These are phyloP conservation scores for Heliothis peltigera DNA, from an alignment of 2,888 invertebrate genomes.

Conservation along the genomic window DNA sequence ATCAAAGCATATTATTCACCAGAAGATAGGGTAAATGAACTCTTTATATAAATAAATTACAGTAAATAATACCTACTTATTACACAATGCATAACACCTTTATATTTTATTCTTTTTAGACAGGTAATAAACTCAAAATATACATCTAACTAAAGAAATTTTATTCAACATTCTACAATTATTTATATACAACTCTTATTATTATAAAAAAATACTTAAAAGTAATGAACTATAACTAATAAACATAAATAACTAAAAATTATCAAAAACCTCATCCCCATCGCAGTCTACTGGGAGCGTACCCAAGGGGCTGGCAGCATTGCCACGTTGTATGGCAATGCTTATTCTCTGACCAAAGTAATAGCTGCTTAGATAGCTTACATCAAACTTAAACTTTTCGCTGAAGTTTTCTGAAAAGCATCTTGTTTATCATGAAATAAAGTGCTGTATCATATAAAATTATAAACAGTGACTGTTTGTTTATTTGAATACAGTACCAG, in stretches of 20 bases:
- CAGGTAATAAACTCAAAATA: background rate
- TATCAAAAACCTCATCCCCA: too few species aligned
- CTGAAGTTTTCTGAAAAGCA: background rate
- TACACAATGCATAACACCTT: slow-evolving; percentile 2
- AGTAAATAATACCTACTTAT: slow-evolving; percentile 13
- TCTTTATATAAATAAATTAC: slow-evolving; percentile 21
- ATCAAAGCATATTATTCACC: slow-evolving; percentile 19
- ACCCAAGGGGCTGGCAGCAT: too few species aligned
- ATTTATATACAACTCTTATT: too few species aligned
- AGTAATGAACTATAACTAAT: too few species aligned
- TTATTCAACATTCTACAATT: too few species aligned
- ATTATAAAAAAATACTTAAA: too few species aligned
- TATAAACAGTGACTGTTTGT: background rate
- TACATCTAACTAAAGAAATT: background rate
- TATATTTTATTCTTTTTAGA: background rate
- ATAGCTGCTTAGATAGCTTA: too few species aligned
- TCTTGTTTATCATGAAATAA: background rate
- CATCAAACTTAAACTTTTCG: too few species aligned
- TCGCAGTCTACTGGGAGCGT: too few species aligned
- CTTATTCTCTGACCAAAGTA: too few species aligned
- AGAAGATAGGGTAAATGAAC: slow-evolving; percentile 38
- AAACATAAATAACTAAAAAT: too few species aligned
- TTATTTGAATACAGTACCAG: background rate
- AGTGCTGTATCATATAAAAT: background rate
- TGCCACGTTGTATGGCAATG: too few species aligned